Percentiles rank a stretch among this genome's conserved stretches.
Conservation (phyloP, 2,888 invertebrate genomes). For the Phoenoteleia sp. region DNA sequence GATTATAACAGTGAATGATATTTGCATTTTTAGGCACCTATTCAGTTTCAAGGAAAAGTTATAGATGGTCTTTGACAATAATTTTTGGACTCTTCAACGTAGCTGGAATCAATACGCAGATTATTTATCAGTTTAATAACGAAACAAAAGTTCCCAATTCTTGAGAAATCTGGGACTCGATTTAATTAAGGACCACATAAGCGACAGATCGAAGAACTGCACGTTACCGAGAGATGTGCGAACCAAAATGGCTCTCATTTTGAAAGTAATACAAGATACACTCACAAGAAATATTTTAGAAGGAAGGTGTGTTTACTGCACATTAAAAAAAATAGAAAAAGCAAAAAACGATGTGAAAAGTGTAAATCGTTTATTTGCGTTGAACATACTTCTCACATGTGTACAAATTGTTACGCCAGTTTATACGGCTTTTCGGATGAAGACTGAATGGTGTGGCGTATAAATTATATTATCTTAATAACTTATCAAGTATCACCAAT, state of each 20-base stretch:
- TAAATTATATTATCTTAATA: background rate
- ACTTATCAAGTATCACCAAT: conserved; percentile 2
- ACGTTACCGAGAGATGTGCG: no score
- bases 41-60: conserved; percentile 74
- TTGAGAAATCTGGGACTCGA: no score
- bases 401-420: conserved; percentile 7
- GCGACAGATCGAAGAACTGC: no score
- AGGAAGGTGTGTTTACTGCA: background rate
- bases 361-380: background rate
- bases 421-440: conserved; percentile 1
- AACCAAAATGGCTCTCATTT: no score
- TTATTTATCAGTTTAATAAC: conserved; percentile 2
- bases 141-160: no score
- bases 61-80: conserved; percentile 78
- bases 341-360: background rate
- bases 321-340: background rate
- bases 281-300: background rate
- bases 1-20: no score
- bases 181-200: no score
- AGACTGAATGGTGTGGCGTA: conserved; percentile 10
- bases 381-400: background rate
- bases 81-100: conserved; percentile 68
- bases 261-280: background rate
- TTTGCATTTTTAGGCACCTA: conserved; percentile 21
- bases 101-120: conserved; percentile 13